Conservation (phyloP, 2,797 vertebrate species). For the Acrossocheilus fasciatus region DNA sequence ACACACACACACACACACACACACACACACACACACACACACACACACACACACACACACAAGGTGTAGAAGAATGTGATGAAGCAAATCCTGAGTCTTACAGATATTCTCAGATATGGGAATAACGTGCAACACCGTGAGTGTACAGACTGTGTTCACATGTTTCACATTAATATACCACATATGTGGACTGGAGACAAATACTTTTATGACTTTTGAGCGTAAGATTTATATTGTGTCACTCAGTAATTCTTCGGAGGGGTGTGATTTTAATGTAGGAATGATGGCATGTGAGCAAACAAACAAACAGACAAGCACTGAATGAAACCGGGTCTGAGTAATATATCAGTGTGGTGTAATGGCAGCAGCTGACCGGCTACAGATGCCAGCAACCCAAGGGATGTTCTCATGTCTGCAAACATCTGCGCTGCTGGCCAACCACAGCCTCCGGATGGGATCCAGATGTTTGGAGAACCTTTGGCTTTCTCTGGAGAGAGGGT, state of each 20-base stretch:
- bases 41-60: too few relatives aligned
- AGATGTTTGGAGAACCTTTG: slow-evolving; percentile 71
- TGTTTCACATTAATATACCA: slow-evolving; percentile 50
- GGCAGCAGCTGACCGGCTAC: slow-evolving; percentile 50
- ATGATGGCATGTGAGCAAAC: slow-evolving; percentile 30
- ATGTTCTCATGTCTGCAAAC: slow-evolving; percentile 57
- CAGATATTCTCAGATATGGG: not conserved
- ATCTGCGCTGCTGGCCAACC: slow-evolving; percentile 64
- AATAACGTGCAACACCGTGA: not conserved
- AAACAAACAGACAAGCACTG: slow-evolving; percentile 32
- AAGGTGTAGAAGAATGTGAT: not conserved
- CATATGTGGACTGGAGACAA: slow-evolving; percentile 47
- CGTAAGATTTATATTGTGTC: slow-evolving; percentile 38
- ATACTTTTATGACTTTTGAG: slow-evolving; percentile 33
- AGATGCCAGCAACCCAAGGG: slow-evolving; percentile 49
- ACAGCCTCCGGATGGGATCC: slow-evolving; percentile 67
- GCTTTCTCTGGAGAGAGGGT: slow-evolving; percentile 62
- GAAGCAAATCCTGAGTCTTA: not conserved
- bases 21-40: too few relatives aligned
- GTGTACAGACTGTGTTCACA: slow-evolving; percentile 33
- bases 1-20: too few relatives aligned
- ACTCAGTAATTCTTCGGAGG: not conserved
- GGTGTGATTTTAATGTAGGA: not conserved
- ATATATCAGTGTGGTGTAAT: slow-evolving; percentile 50
- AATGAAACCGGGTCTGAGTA: slow-evolving; percentile 27